Conservation (phyloP, 2,113 vertebrate species). For the Pitta sordida region DNA sequence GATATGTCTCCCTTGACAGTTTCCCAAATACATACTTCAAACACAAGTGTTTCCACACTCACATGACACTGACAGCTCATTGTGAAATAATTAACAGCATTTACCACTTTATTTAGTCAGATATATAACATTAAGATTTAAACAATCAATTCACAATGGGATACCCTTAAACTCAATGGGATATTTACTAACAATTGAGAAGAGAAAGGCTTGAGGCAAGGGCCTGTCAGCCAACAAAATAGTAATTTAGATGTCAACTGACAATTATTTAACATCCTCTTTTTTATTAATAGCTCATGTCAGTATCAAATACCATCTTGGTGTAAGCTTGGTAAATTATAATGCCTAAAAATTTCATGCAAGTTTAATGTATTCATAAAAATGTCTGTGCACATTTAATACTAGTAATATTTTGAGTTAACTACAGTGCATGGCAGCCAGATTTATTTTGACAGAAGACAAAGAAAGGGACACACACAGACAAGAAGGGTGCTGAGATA, state of each 20-base stretch:
- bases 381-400: conserved; percentile 62
- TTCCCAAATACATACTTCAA: neutral
- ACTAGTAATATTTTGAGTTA: conserved; percentile 64
- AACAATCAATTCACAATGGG: neutral
- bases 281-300: conserved; percentile 58
- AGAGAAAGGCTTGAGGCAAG: conserved; percentile 9
- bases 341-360: conserved; percentile 52
- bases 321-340: conserved; percentile 62
- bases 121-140: neutral
- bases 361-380: conserved; percentile 69
- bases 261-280: conserved; percentile 42
- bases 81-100: neutral
- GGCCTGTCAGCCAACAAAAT: conserved; percentile 30
- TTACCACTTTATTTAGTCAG: neutral
- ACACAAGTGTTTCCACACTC: neutral
- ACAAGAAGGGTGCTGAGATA: neutral
- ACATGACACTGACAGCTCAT: neutral
- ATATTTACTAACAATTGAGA: conserved; percentile 40
- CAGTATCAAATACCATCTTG: conserved; percentile 54
- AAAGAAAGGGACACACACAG: neutral
- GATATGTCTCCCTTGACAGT: neutral
- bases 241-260: conserved; percentile 41
- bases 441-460: conserved; percentile 62
- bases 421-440: conserved; percentile 40
- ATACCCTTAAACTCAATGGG: neutral